phyloP scores from a whole-genome alignment of 2,797 vertebrate genomes.

The Tenualosa thibaudeaui region DNA sequence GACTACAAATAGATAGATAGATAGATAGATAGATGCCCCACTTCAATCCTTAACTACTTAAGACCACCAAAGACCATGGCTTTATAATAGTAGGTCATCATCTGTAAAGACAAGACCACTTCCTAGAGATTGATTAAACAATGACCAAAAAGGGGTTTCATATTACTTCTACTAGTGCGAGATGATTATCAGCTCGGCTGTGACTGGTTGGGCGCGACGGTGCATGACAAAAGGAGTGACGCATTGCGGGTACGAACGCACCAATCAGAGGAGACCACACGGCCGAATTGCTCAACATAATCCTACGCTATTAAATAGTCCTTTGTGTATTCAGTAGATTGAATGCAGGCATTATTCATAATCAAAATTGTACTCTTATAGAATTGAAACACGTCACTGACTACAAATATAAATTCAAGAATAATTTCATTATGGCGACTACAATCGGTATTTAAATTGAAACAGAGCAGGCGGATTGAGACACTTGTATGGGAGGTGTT shows the following conservation, averaged over 20 bases:
- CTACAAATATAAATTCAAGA: not conserved
- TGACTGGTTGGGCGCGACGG: conserved; percentile 55
- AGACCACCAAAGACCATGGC: not conserved
- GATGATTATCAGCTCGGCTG: conserved; percentile 42
- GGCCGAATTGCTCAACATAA: conserved; percentile 46
- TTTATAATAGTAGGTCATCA: not conserved
- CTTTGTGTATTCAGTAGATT: conserved; percentile 32
- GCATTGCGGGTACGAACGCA: conserved; percentile 86
- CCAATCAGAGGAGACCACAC: conserved; percentile 74
- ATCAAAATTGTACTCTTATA: too few relatives aligned
- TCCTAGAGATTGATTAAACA: not conserved
- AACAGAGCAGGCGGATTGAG: conserved; percentile 74
- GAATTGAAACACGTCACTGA: not conserved
- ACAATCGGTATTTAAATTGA: conserved; percentile 30
- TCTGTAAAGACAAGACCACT: not conserved
- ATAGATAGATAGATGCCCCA: too few relatives aligned
- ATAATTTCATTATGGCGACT: not conserved
- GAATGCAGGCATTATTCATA: not conserved
- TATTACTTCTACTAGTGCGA: not conserved
- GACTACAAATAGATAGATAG: too few relatives aligned
- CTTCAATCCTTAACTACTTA: not conserved
- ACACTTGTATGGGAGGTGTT: conserved; percentile 75
- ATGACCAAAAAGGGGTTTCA: not conserved
- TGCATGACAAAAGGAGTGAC: conserved; percentile 77
- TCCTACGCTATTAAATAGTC: conserved; percentile 76